Evolutionary conservation across 2,888 invertebrate genomes (phyloP).

Genomic region (Peribatodes rhomboidaria): DNA sequence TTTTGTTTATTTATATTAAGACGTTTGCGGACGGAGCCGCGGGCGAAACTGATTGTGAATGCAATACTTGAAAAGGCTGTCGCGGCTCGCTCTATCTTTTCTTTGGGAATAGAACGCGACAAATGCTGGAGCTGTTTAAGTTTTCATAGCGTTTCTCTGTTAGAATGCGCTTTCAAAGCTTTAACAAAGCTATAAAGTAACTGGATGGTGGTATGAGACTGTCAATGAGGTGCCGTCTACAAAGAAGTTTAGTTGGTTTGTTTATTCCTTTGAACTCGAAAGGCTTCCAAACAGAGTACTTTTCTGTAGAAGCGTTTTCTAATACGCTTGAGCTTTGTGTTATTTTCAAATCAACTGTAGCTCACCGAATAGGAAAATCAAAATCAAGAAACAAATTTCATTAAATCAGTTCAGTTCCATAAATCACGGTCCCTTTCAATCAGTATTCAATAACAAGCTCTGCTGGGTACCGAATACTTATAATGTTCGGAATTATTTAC

Average conservation of each 20-base stretch:
- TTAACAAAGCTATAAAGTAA: slow-evolving; percentile 22
- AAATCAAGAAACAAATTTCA: slow-evolving; percentile 12
- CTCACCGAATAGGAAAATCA: background rate
- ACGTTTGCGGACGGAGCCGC: slow-evolving; percentile 39
- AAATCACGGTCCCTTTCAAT: slow-evolving; percentile 23
- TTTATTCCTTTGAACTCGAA: background rate
- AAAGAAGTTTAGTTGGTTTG: background rate
- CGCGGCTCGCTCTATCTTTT: slow-evolving; percentile 27
- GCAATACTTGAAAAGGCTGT: slow-evolving; percentile 41
- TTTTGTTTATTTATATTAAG: slow-evolving; percentile 58
- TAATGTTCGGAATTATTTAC: slow-evolving; percentile 28
- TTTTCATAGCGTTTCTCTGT: slow-evolving; percentile 25
- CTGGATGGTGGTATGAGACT: slow-evolving; percentile 6
- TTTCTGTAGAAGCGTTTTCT: background rate
- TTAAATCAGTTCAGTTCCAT: slow-evolving; percentile 18
- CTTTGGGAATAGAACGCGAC: slow-evolving; percentile 25
- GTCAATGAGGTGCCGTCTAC: slow-evolving; percentile 9
- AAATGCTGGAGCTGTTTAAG: slow-evolving; percentile 29
- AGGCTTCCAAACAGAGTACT: background rate
- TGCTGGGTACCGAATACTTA: slow-evolving; percentile 10
- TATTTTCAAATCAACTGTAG: background rate
- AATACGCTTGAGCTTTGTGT: background rate
- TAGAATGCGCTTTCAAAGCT: slow-evolving; percentile 17
- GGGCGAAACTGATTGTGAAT: slow-evolving; percentile 41
- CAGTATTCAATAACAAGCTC: slow-evolving; percentile 26